Conservation (phyloP, 1,140 invertebrate species). For the Pteromalus puparum region DNA sequence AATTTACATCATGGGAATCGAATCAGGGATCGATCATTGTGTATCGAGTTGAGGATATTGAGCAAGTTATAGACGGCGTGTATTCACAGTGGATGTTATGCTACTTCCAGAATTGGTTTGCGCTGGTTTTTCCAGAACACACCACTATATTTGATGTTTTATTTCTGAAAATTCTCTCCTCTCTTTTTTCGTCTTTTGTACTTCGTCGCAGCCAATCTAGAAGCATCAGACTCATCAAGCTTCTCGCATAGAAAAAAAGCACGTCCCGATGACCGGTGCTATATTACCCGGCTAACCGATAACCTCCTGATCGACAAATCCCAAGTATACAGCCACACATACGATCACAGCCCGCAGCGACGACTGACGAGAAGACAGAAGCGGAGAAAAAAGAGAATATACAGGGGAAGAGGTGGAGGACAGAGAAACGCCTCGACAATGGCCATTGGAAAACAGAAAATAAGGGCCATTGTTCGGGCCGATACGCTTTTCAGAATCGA, state of each 20-base stretch:
- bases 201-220: neutral
- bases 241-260: constrained; percentile 1
- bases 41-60: neutral
- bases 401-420: neutral
- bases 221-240: neutral
- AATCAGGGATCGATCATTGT: constrained; percentile 34
- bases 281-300: constrained; percentile 17
- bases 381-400: neutral
- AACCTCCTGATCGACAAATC: constrained; percentile 25
- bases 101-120: no score
- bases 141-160: no score
- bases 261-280: neutral
- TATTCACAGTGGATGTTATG: no score
- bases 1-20: constrained; percentile 37
- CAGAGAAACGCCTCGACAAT: constrained; percentile 57
- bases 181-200: neutral
- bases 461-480: constrained; percentile 72
- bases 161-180: no score
- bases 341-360: neutral
- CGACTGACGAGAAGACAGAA: neutral
- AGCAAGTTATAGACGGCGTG: neutral
- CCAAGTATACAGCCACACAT: neutral
- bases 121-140: no score
- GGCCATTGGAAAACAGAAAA: constrained; percentile 74
- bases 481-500: constrained; percentile 73